phyloP scores from a whole-genome alignment of 2,888 invertebrate genomes.

The Adelognathus sp. region DNA sequence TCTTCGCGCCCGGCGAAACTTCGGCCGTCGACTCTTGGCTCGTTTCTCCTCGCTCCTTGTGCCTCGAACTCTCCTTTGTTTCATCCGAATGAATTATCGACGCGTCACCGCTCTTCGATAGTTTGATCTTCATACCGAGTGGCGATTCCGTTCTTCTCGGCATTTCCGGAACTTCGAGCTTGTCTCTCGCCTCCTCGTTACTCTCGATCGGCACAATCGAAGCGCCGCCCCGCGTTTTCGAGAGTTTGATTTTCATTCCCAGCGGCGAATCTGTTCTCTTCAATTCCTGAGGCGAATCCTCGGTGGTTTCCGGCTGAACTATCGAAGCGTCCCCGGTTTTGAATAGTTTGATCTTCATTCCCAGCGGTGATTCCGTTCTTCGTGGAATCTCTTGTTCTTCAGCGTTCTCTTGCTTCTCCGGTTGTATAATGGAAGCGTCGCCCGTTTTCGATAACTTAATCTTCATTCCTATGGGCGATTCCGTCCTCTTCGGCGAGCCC shows the following conservation, averaged over 20 bases:
- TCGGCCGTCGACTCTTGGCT: constrained; percentile 54
- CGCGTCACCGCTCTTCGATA: constrained; percentile 66
- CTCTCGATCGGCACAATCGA: constrained; percentile 53
- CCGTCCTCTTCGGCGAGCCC: constrained; percentile 71
- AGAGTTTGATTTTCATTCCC: constrained; percentile 68
- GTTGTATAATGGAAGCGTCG: constrained; percentile 67
- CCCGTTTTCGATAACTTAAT: constrained; percentile 63
- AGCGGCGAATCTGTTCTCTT: constrained; percentile 69
- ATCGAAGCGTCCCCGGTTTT: constrained; percentile 65
- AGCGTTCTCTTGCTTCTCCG: constrained; percentile 59
- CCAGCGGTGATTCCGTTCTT: constrained; percentile 70
- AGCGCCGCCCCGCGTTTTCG: constrained; percentile 53
- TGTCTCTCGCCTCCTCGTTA: constrained; percentile 64
- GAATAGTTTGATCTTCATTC: constrained; percentile 77
- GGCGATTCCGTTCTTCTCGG: constrained; percentile 67
- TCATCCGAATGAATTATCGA: constrained; percentile 73
- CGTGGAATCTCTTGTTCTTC: constrained; percentile 61
- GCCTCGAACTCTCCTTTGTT: constrained; percentile 61
- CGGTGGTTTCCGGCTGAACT: constrained; percentile 54
- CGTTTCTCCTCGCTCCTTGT: constrained; percentile 58
- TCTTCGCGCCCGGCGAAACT: constrained; percentile 56
- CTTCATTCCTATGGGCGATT: constrained; percentile 72
- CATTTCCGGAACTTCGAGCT: constrained; percentile 62
- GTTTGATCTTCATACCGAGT: constrained; percentile 63
- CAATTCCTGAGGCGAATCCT: constrained; percentile 60